Evolutionary conservation across 2,113 vertebrate species (phyloP).

Genomic region (Otis tarda): DNA sequence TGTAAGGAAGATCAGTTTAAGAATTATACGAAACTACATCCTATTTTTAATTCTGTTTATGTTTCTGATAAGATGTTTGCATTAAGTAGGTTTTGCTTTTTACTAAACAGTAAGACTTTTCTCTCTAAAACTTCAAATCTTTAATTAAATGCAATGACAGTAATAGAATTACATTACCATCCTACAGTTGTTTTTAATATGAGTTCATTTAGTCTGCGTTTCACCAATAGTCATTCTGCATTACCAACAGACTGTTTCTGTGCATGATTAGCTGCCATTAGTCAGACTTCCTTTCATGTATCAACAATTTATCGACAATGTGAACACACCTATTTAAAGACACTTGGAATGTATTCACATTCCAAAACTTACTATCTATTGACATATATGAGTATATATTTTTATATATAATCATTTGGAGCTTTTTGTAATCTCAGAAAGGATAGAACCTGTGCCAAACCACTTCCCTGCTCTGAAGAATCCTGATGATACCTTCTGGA

Average conservation of each 20-base stretch:
- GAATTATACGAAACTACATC: neutral
- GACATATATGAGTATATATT: neutral
- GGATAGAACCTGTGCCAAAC: neutral
- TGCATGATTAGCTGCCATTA: neutral
- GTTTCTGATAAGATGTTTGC: neutral
- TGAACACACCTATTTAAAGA: neutral
- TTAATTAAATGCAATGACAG: neutral
- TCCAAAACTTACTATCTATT: neutral
- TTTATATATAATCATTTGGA: neutral
- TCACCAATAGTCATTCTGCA: neutral
- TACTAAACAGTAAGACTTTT: neutral
- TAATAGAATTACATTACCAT: neutral
- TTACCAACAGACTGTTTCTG: neutral
- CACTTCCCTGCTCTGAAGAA: neutral
- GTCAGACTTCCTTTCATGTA: neutral
- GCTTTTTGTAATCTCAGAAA: neutral
- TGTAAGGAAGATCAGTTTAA: neutral
- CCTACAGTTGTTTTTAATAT: neutral
- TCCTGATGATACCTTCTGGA: neutral
- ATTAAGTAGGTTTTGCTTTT: neutral
- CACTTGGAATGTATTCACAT: neutral
- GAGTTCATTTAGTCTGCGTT: neutral
- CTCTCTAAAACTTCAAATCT: neutral
- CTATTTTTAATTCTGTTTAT: neutral
- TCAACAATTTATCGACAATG: neutral